Base-by-base conservation (phyloP, 2,888 invertebrate genomes). In the Caenorhabditis sp. region DNA sequence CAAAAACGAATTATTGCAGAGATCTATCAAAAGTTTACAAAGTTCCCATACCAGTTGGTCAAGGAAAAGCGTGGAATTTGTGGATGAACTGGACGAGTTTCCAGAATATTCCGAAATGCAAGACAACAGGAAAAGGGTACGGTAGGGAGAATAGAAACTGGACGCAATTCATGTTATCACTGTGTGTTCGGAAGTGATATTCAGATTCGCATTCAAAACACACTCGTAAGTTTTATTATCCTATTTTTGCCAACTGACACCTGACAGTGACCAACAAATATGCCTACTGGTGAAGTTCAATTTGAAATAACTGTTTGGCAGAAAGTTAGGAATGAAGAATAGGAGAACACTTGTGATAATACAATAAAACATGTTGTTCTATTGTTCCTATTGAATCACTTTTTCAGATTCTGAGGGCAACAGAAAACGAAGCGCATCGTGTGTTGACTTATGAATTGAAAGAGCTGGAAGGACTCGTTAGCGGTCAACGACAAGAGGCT, bases 401-500 rank as follows among this genome's bases (percentile, higher is more conserved):
- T 46, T 46, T 55, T 15, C 52, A 75, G 68, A 68, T 75, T 24
- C 7, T 75, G 4, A 30, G 56, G 22, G 50, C 48, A 1, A 62
- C 75, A 1, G 66, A 75, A 45, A 56, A 35, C 8, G 75, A 75
- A 27, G 75, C 75, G 5, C 27, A 43, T 22, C 62, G 43, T 13
- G 46, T 65, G 1, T 20, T 75, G 22, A 24, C 11, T 2, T 24
- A 35, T 2, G 75, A 75, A 20, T 9, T 68, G 27, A 62, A 35
- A 30, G 41, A 43, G 15, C 30, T 76, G 6, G 63, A 59, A 39
- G 70, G 62, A 9, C 15, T 65, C 0, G 76, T 76, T 0, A 76
- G 76, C 27, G 70, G 70, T 0, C 70, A 76, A 45, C 22, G 76
- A 39, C 76, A 76, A 17, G 59, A 76, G 48, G 24, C 53, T 5